Base-by-base conservation (phyloP, 1,140 invertebrate genomes). In the Gryon sp. region DNA sequence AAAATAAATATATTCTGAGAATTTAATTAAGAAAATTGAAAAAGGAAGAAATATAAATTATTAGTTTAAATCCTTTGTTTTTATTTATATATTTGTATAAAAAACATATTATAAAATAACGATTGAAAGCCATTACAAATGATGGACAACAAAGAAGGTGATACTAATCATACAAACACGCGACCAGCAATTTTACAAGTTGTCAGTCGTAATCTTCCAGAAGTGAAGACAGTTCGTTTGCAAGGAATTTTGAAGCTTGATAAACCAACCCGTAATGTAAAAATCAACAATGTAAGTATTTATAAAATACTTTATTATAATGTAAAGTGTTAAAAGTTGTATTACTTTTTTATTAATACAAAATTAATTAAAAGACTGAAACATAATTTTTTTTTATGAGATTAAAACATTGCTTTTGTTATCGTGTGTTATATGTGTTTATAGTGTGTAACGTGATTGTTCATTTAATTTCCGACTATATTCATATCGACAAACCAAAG, bases 221-320 rank as follows among this genome's bases (percentile, higher is more conserved):
- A 53, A 30, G 38, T 72, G 1, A 55, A 62, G 18, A 62, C 11
- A 14, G 46, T 72, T 53, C 16, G 46, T 22, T 38, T 72, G 14
- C 66, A 62, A 62, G 48, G 66, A 18, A 72, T 72, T 53, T 62
- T 72, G 15, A 52, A 32, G 7, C 36, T 6, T 7, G 55, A 72
- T 20, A 38, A 36, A 28, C 26, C 66, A 5, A 2, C 22, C 0
- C 12, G 5, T 0, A 34, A 5, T 34, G 14, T 16, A 8, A 40
- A 52, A 34, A 6, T 14, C 2, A 28, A 19, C 3, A 59, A 45
- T 15, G 66, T 70, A 62, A 11, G 60, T 63, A 63, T 41, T 18
- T 8, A 6, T 36, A 48, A 30, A 16, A 36, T 30, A 48, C 4
- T 32, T 32, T 32, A 3, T 1, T 12, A 12, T 32, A n/a, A n/a